Evolutionary conservation across 2,797 vertebrate genomes (phyloP), one percentile per base, ranked within the genome.

Genomic region (Ataeniobius toweri): DNA sequence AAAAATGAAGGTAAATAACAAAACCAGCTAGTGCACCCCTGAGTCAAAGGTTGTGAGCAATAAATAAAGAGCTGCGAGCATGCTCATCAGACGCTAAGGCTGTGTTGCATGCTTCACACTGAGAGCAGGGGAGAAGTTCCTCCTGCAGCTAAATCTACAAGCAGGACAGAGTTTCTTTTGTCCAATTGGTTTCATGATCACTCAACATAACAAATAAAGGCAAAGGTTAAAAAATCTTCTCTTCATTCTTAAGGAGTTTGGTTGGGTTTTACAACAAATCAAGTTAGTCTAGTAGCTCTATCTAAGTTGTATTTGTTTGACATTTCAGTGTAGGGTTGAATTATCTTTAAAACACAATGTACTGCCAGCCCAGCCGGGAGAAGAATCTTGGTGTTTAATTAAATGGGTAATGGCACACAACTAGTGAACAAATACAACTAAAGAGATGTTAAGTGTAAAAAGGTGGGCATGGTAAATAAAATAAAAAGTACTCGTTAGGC

Each of bases 391-490:
- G 79, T 79, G 24, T 46, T 69, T 69, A 69, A 74, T 74, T 36
- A 63, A 41, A 71, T 39, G 5, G 41, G 85, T 58, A 71, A 87
- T 55, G 78, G 69, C 1, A 78, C 85, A 88, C 80, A 89, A 86
- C 13, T 73, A 71, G 81, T 85, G 73, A 80, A 79, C 74, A 89
- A 86, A 85, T 44, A 81, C 53, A 26, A 83, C 65, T 82, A 85
- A 86, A 83, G 76, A 83, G 36, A 83, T 88, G 82, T 73, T 88
- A 74, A 46, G 7, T 46, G 2, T 44, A 86, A 71, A 84, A 91
- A 93, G 91, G 90, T 90, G 89, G 90, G 83, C 18, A 86, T 80
- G 74, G 74, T 73, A 75, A 59, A 16, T 9, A 61, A 51, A 26
- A 58, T 73, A 76, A 59, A 69, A 69, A 69, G 44, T 46, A 46